Evolutionary conservation across 2,113 vertebrate species (phyloP).

Genomic region (Galeopterus variegatus): DNA sequence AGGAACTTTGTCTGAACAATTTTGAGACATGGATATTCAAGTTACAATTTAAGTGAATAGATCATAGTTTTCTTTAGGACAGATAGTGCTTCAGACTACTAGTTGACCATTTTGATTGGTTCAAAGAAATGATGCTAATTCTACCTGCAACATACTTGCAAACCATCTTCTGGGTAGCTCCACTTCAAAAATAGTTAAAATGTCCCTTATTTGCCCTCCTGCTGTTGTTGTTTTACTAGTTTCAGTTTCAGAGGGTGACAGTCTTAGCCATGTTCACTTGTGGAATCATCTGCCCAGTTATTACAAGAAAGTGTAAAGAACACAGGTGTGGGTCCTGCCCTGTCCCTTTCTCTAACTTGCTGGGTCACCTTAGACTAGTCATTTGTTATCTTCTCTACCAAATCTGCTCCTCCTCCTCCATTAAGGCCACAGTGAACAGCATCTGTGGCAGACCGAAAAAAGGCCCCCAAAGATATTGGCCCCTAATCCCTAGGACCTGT

Average conservation of each 20-base stretch:
- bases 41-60: not conserved
- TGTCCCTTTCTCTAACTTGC: not conserved
- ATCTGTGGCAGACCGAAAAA: not conserved
- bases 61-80: not conserved
- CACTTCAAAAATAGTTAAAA: not conserved
- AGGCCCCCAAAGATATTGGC: not conserved
- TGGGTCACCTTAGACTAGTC: not conserved
- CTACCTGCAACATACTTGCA: not conserved
- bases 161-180: not conserved
- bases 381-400: not conserved
- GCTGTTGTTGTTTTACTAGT: not conserved
- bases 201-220: not conserved
- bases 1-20: not conserved
- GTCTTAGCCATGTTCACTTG: not conserved
- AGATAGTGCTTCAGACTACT: not conserved
- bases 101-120: not conserved
- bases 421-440: not conserved
- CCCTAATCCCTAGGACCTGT: not conserved
- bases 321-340: not conserved
- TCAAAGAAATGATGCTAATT: not conserved
- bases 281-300: not conserved
- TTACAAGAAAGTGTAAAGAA: not conserved
- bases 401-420: not conserved
- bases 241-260: not conserved
- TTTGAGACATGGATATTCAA: not conserved